Conservation (phyloP, 2,113 vertebrate genomes). For the Macquaria australasica region DNA sequence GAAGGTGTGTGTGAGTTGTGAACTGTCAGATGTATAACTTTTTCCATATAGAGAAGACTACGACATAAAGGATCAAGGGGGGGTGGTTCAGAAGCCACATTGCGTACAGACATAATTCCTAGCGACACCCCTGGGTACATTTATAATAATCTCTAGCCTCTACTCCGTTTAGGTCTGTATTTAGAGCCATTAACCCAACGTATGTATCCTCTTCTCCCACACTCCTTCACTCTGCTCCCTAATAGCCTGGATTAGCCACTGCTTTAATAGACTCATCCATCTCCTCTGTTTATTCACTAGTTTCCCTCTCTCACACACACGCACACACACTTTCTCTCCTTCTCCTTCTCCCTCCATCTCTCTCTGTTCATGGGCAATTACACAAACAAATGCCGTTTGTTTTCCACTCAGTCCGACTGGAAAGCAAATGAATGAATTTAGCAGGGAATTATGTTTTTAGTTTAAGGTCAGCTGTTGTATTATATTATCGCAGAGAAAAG, state of each 20-base stretch:
- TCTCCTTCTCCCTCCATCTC: constrained; percentile 57
- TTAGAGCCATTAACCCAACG: constrained; percentile 73
- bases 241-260: constrained; percentile 77
- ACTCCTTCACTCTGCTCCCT: constrained; percentile 69
- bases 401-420: constrained; percentile 58
- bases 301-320: constrained; percentile 25
- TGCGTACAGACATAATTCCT: constrained; percentile 42
- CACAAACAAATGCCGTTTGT: constrained; percentile 81
- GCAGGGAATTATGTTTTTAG: constrained; percentile 58
- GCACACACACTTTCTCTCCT: constrained; percentile 19
- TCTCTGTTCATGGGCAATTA: constrained; percentile 80
- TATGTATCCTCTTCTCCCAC: constrained; percentile 66
- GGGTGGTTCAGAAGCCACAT: constrained; percentile 6
- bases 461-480: constrained; percentile 69
- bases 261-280: constrained; percentile 80
- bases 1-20: not conserved
- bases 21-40: not conserved
- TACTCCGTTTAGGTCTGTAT: constrained; percentile 69
- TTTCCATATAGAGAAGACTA: not conserved
- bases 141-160: constrained; percentile 63
- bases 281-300: constrained; percentile 77
- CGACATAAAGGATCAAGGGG: constrained; percentile 10
- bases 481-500: constrained; percentile 56
- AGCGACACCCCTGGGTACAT: constrained; percentile 30
- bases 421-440: constrained; percentile 64